Conservation (phyloP, 2,888 invertebrate genomes). For the Andrena bicolor region DNA sequence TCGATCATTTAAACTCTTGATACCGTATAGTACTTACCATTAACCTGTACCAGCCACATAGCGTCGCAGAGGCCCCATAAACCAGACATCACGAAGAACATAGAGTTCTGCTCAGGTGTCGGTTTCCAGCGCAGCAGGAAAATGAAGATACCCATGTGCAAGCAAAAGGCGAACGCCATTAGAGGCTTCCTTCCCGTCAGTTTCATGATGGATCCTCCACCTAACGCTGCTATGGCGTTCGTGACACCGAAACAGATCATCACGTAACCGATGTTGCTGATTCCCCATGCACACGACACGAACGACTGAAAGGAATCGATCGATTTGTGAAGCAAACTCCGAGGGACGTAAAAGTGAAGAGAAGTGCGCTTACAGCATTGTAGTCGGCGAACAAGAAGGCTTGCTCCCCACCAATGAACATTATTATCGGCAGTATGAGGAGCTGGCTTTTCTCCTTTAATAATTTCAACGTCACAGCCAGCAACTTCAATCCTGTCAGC, state of each 20-base stretch:
- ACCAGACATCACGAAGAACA: slow-evolving; percentile 93
- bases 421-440: slow-evolving; percentile 94
- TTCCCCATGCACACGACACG: slow-evolving; percentile 94
- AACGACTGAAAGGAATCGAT: slow-evolving; percentile 87
- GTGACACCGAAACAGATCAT: slow-evolving; percentile 97
- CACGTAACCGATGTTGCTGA: slow-evolving; percentile 96
- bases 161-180: slow-evolving; percentile 90
- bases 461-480: slow-evolving; percentile 92
- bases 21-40: slow-evolving; percentile 88
- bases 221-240: slow-evolving; percentile 94
- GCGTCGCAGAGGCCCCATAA: slow-evolving; percentile 96
- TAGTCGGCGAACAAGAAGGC: slow-evolving; percentile 95
- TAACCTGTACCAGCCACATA: slow-evolving; percentile 96
- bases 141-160: slow-evolving; percentile 90
- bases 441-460: slow-evolving; percentile 92
- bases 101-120: slow-evolving; percentile 88
- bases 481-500: slow-evolving; percentile 88
- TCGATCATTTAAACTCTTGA: background rate
- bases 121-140: slow-evolving; percentile 91
- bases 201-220: slow-evolving; percentile 92
- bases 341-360: background rate
- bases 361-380: slow-evolving; percentile 88
- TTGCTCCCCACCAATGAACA: slow-evolving; percentile 97
- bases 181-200: slow-evolving; percentile 92
- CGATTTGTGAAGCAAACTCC: background rate